Conservation (phyloP, 2,797 vertebrate species). For the Periophthalmus magnuspinnatus region DNA sequence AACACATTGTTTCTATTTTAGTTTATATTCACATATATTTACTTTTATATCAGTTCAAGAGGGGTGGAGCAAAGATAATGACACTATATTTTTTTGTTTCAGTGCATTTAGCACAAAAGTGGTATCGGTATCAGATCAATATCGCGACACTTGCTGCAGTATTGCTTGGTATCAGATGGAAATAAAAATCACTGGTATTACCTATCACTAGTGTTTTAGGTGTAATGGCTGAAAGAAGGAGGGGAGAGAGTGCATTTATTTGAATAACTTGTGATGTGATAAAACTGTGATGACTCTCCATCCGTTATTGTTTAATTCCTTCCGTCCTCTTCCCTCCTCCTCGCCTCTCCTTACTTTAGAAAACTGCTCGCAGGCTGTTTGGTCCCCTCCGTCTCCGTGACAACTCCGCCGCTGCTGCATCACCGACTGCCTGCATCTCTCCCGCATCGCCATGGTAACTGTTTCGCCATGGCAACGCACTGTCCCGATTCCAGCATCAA, state of each 20-base stretch:
- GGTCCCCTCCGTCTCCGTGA: constrained; percentile 52
- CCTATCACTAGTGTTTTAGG: no score
- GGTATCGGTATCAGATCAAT: no score
- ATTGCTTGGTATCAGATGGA: no score
- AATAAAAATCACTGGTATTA: no score
- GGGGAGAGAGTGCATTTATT: not conserved
- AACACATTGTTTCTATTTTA: no score
- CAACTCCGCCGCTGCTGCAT: constrained; percentile 63
- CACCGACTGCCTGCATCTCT: constrained; percentile 50
- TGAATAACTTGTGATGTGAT: not conserved
- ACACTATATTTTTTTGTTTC: no score
- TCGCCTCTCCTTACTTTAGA: not conserved
- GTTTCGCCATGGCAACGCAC: constrained; percentile 71
- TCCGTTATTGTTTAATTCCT: not conserved
- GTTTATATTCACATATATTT: no score
- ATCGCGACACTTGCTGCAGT: no score
- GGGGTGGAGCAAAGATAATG: no score
- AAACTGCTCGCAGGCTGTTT: constrained; percentile 28
- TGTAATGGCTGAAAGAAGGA: no score
- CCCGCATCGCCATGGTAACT: constrained; percentile 67
- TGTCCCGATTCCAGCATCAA: constrained; percentile 74
- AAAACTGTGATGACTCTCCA: not conserved
- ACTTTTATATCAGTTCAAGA: no score
- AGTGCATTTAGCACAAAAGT: no score
- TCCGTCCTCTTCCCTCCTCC: constrained; percentile 2